Evolutionary conservation across 2,797 vertebrate species (phyloP), one percentile per base, ranked within the genome.

Genomic region (Epinephelus coioides): DNA sequence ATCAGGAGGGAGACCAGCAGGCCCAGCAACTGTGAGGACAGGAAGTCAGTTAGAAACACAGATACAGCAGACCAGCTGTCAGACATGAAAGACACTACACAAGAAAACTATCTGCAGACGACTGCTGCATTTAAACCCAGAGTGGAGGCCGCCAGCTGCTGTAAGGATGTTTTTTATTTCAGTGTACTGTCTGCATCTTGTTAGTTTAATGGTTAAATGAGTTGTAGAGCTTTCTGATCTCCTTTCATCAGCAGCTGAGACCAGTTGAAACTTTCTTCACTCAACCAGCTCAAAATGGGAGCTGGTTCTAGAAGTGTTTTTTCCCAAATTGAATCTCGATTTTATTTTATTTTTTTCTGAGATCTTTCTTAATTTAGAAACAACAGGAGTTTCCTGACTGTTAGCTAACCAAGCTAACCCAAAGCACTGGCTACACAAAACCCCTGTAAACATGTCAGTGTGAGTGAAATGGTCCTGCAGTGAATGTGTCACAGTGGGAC

Each of bases 1-100:
- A 93, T 93, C 44, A 90, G 60, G 25, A 92, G 7, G n/a, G 88
- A 56, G 40, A 92, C 6, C 57, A 92, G 65, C 65, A 93, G 82
- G 18, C 89, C 89, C 49, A 93, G 8, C n/a, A 93, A 66, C 92
- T 93, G 11, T 1, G 13, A 18, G 47, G 56, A 86, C n/a, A 51
- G 30, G 11, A 0, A n/a, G 69, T 23, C 49, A 15, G 46, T 64
- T 11, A 66, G 34, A 43, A 1, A 53, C 40, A 27, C 34, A 47
- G 18, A 75, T 47, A n/a, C n/a, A 34, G 19, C 0, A 17, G 4
- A 11, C 18, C 30, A 30, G 40, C 40, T 18, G 3, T 51, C 13
- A 21, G 56, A 44, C 51, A 18, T 19, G 15, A 47, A 1, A 62
- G 30, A 23, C 15, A 17, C 5, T 0, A 65, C 5, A 7, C 5